Evolutionary conservation across 2,888 invertebrate genomes (phyloP).

Genomic region (Cantharis lateralis): DNA sequence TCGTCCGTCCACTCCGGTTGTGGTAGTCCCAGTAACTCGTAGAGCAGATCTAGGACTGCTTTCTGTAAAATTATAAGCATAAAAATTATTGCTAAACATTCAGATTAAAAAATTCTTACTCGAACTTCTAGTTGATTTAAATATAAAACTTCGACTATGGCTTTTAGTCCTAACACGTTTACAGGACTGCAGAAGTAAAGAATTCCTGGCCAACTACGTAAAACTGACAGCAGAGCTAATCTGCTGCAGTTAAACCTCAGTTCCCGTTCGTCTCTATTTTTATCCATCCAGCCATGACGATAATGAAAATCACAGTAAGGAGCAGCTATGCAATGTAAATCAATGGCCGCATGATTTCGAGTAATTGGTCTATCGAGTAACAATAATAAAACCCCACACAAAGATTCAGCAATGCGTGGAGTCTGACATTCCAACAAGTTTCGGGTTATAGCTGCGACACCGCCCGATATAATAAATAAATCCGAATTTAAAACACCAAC

Average conservation of each 20-base stretch:
- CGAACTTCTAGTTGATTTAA: constrained; percentile 88
- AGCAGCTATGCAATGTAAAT: constrained; percentile 86
- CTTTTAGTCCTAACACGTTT: constrained; percentile 74
- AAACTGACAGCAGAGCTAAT: constrained; percentile 78
- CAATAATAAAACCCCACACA: constrained; percentile 85
- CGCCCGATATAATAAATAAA: constrained; percentile 78
- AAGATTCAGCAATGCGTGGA: constrained; percentile 87
- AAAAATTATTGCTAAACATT: neutral
- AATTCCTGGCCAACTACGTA: constrained; percentile 92
- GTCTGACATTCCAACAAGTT: constrained; percentile 85
- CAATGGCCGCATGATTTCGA: constrained; percentile 73
- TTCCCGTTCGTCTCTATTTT: constrained; percentile 77
- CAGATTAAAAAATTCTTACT: constrained; percentile 56
- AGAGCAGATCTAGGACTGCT: constrained; percentile 89
- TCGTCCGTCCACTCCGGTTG: constrained; percentile 94
- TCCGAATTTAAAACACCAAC: constrained; percentile 84
- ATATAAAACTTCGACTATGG: constrained; percentile 80
- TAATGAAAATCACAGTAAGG: constrained; percentile 93
- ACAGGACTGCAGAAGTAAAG: constrained; percentile 84
- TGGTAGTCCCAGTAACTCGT: constrained; percentile 85
- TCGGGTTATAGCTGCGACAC: constrained; percentile 80
- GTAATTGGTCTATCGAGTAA: constrained; percentile 84
- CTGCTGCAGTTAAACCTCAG: constrained; percentile 84
- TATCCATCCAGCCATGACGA: constrained; percentile 71
- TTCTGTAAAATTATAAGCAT: constrained; percentile 67